Conservation (phyloP, 2,888 invertebrate genomes). For the Bugula neritina region DNA sequence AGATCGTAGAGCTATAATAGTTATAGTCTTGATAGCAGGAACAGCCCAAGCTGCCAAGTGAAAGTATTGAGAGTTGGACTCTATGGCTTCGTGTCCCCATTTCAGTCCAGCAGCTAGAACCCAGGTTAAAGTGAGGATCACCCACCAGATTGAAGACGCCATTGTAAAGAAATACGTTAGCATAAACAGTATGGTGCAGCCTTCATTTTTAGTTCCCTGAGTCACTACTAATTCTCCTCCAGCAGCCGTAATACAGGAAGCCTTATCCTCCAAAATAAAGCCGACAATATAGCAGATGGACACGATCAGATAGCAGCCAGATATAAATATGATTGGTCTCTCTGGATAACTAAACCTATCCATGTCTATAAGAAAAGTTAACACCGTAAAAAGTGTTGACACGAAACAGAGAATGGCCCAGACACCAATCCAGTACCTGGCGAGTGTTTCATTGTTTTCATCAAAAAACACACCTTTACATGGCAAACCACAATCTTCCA, state of each 20-base stretch:
- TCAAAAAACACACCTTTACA: slow-evolving; percentile 89
- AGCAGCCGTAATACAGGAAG: slow-evolving; percentile 44
- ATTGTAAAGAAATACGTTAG: slow-evolving; percentile 83
- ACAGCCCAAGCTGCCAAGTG: slow-evolving; percentile 97
- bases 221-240: slow-evolving; percentile 50
- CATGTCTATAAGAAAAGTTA: slow-evolving; percentile 87
- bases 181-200: slow-evolving; percentile 91
- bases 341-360: slow-evolving; percentile 95
- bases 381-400: slow-evolving; percentile 74
- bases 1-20: slow-evolving; percentile 87
- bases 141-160: slow-evolving; percentile 95
- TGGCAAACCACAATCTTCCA: slow-evolving; percentile 61
- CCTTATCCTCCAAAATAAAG: slow-evolving; percentile 54
- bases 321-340: slow-evolving; percentile 91
- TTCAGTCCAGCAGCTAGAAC: slow-evolving; percentile 91
- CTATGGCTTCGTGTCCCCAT: slow-evolving; percentile 97
- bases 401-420: slow-evolving; percentile 84
- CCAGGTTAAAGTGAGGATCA: slow-evolving; percentile 90
- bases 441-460: slow-evolving; percentile 71
- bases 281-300: slow-evolving; percentile 78
- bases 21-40: slow-evolving; percentile 89
- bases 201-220: slow-evolving; percentile 62
- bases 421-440: slow-evolving; percentile 84
- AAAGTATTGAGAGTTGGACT: slow-evolving; percentile 92
- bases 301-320: slow-evolving; percentile 90